Conservation (phyloP, 2,113 vertebrate species). For the Rhombomys opimus region DNA sequence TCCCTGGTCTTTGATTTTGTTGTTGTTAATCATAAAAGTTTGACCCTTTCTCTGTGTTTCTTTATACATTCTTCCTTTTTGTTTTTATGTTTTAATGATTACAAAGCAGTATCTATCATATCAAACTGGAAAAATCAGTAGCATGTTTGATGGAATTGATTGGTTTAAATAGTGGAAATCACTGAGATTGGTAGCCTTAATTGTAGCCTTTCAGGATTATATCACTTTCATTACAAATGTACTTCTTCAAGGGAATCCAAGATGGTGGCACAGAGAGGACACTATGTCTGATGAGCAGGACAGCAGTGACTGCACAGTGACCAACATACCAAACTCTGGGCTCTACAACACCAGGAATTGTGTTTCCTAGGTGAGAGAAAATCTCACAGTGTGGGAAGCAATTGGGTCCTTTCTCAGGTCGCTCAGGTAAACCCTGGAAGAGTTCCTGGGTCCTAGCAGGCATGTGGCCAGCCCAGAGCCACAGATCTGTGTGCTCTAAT, state of each 20-base stretch:
- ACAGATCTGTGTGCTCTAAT: too few relatives aligned
- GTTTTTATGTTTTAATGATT: background rate
- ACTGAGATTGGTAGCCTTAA: background rate
- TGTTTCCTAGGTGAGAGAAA: too few relatives aligned
- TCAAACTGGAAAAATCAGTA: background rate
- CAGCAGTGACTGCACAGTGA: too few relatives aligned
- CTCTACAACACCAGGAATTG: too few relatives aligned
- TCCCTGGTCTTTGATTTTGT: background rate
- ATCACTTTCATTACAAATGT: slow-evolving; percentile 29
- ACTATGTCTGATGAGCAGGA: too few relatives aligned
- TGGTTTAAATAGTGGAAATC: background rate
- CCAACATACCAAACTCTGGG: too few relatives aligned
- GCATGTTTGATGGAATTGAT: background rate
- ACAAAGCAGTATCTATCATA: background rate
- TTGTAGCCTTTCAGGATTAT: background rate
- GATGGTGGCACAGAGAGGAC: too few relatives aligned
- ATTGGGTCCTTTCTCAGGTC: too few relatives aligned
- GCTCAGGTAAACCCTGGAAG: too few relatives aligned
- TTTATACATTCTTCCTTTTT: background rate
- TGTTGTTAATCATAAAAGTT: background rate
- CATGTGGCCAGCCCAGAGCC: too few relatives aligned
- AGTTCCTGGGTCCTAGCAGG: too few relatives aligned
- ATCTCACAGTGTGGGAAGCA: too few relatives aligned
- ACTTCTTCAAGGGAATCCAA: background rate
- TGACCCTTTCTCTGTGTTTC: background rate